A percentile compares a stretch with the other conserved stretches of the same genome.
These are phyloP conservation scores for Caenorhabditis uteleia DNA, from an alignment of 2,888 invertebrate species.

Conservation along the genomic window DNA sequence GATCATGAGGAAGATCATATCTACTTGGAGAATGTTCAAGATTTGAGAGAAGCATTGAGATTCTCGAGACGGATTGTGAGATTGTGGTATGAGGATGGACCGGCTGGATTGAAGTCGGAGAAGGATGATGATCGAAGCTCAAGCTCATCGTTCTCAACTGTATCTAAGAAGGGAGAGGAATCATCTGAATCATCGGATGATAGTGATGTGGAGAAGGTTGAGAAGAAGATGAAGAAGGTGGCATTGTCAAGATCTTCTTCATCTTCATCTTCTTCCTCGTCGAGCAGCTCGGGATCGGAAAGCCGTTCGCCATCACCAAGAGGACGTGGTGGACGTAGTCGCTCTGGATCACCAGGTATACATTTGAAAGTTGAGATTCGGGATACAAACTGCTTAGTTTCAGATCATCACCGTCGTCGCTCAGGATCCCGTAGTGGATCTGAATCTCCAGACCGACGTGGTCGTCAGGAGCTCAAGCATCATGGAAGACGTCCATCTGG, in stretches of 20 bases:
- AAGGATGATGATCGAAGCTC: too few relatives aligned
- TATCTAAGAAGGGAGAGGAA: conserved; percentile 13
- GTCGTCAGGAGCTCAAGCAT: not conserved
- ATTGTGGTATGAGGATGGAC: conserved; percentile 10
- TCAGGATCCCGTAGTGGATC: too few relatives aligned
- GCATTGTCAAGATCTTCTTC: conserved; percentile 10
- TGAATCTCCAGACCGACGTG: conserved; percentile 1
- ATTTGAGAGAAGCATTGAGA: conserved; percentile 25
- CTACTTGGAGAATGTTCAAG: conserved; percentile 21
- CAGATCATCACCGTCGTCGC: too few relatives aligned
- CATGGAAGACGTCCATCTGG: conserved; percentile 7
- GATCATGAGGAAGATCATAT: conserved; percentile 35
- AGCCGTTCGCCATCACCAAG: conserved; percentile 14
- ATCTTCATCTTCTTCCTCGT: conserved; percentile 11
- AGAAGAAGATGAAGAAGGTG: not conserved
- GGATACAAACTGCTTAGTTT: too few relatives aligned
- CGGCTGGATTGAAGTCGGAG: not conserved
- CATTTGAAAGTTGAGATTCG: too few relatives aligned
- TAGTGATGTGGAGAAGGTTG: too few relatives aligned
- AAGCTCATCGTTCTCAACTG: conserved; percentile 29
- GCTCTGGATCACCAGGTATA: not conserved
- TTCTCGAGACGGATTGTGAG: conserved; percentile 24
- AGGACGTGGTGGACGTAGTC: conserved; percentile 7
- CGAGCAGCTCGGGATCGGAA: not conserved
- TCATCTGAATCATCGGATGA: too few relatives aligned